A percentile compares a stretch with the other conserved stretches of the same genome.
Conservation (phyloP, 2,113 vertebrate genomes). For the Platichthys stellatus region DNA sequence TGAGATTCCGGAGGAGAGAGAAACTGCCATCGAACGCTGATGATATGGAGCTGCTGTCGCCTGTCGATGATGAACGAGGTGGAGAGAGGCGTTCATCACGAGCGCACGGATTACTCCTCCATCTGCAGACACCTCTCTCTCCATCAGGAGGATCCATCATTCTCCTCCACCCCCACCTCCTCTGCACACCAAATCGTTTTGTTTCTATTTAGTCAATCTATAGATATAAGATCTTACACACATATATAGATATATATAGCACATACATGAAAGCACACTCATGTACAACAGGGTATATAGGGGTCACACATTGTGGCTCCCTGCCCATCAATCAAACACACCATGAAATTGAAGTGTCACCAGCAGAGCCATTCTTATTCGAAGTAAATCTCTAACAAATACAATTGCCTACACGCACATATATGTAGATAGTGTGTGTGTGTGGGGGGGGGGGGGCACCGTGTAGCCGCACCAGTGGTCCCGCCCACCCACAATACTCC, state of each 20-base stretch:
- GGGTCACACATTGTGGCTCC: neutral
- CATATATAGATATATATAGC: neutral
- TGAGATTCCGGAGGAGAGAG: slow-evolving; percentile 19
- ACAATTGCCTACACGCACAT: neutral
- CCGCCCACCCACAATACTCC: no score
- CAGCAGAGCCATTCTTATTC: neutral
- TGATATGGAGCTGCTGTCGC: slow-evolving; percentile 57
- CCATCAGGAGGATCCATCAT: slow-evolving; percentile 38
- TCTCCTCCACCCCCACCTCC: slow-evolving; percentile 13
- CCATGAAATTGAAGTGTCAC: neutral
- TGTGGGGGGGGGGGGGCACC: no score
- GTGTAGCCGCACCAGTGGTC: no score
- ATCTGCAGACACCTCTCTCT: slow-evolving; percentile 37
- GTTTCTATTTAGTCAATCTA: no score
- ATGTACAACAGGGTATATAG: neutral
- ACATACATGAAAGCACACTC: neutral
- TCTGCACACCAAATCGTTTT: neutral
- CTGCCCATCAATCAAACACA: neutral
- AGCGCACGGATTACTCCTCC: slow-evolving; percentile 59
- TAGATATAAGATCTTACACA: neutral
- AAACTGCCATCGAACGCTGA: slow-evolving; percentile 10
- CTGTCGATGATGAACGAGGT: slow-evolving; percentile 60
- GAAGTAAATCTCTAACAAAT: neutral
- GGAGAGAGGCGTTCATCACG: slow-evolving; percentile 58
- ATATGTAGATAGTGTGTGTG: neutral